phyloP scores from a whole-genome alignment of 2,113 vertebrate species.

The rabbit (Oryctolagus cuniculus) region mOryCun1.1 NC_091448.1:25805001-25805500 shows the following conservation, averaged over 20 bases:
- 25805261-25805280: background rate
- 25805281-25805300: background rate
- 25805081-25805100: conserved; percentile 92
- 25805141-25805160: background rate
- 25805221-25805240: background rate
- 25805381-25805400: background rate
- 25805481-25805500: background rate
- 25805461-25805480: background rate
- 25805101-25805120: conserved; percentile 90
- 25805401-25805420: background rate
- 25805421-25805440: background rate
- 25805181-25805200: background rate
- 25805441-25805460: background rate
- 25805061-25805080: conserved; percentile 95
- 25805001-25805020: conserved; percentile 96
- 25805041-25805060: conserved; percentile 95
- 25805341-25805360: background rate
- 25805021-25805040: conserved; percentile 94
- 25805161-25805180: background rate
- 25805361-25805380: background rate
- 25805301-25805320: background rate
- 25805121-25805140: background rate
- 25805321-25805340: background rate
- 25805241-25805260: background rate
- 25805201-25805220: background rate